Conservation (phyloP, 2,888 invertebrate species). For the Andrena marginata region DNA sequence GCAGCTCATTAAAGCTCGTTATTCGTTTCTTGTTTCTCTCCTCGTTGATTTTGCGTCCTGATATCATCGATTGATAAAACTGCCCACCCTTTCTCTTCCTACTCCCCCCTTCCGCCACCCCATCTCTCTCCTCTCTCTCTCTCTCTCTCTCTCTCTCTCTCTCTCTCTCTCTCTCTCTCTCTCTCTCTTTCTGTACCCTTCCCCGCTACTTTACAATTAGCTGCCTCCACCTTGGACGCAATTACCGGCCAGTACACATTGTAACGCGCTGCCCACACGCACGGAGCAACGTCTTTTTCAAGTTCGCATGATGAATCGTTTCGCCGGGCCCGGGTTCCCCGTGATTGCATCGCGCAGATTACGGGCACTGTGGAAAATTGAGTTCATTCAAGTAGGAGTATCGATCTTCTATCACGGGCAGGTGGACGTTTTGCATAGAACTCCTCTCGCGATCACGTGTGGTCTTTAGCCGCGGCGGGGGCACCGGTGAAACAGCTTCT, state of each 20-base stretch:
- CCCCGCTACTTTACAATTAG: slow-evolving; percentile 20
- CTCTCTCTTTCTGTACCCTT: too few species aligned
- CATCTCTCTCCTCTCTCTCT: too few species aligned
- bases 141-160: too few species aligned
- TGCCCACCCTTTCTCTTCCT: neutral
- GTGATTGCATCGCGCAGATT: slow-evolving; percentile 35
- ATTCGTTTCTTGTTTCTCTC: slow-evolving; percentile 44
- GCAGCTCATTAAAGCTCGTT: slow-evolving; percentile 51
- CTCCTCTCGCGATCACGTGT: slow-evolving; percentile 21
- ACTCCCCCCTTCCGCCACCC: neutral
- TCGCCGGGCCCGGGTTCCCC: slow-evolving; percentile 19
- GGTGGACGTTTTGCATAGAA: slow-evolving; percentile 26
- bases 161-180: too few species aligned
- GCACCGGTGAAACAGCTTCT: neutral
- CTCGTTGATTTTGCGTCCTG: slow-evolving; percentile 16
- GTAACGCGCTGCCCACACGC: neutral
- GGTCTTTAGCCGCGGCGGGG: neutral
- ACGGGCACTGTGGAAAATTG: slow-evolving; percentile 48
- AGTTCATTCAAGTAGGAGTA: slow-evolving; percentile 39
- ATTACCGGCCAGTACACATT: slow-evolving; percentile 38
- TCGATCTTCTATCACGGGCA: slow-evolving; percentile 49
- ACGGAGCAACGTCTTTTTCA: slow-evolving; percentile 13
- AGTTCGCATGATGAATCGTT: slow-evolving; percentile 48
- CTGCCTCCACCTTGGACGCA: slow-evolving; percentile 2
- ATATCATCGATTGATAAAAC: slow-evolving; percentile 44